Conservation (phyloP, 1,140 invertebrate species). For the Agrilus planipennis region DNA sequence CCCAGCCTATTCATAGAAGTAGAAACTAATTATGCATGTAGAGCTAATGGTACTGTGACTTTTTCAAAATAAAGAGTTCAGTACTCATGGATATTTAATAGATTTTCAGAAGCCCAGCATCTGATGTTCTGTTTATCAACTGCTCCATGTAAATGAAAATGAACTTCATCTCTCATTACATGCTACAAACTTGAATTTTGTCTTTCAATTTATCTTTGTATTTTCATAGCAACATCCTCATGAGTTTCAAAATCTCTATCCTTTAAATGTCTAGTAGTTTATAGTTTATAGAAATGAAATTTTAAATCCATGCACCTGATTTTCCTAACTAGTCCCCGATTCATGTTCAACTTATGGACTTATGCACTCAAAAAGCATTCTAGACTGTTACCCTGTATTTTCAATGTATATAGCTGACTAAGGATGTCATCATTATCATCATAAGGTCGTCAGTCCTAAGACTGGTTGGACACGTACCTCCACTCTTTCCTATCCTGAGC, state of each 20-base stretch:
- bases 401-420: too few relatives aligned
- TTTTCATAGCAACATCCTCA: conserved; percentile 3
- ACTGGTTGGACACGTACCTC: too few relatives aligned
- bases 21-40: conserved; percentile 4
- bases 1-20: conserved; percentile 5
- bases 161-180: conserved; percentile 7
- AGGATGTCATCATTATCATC: too few relatives aligned
- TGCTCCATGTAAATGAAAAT: conserved; percentile 4
- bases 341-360: conserved; percentile 8
- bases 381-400: too few relatives aligned
- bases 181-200: not conserved
- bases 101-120: conserved; percentile 7
- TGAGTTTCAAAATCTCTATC: conserved; percentile 6
- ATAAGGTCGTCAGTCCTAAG: too few relatives aligned
- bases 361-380: too few relatives aligned
- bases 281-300: conserved; percentile 9
- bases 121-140: conserved; percentile 4
- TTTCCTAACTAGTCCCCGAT: conserved; percentile 4
- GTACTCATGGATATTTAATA: conserved; percentile 4
- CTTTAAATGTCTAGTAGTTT: conserved; percentile 2
- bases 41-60: conserved; percentile 5
- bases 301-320: conserved; percentile 7
- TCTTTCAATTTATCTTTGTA: conserved; percentile 5
- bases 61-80: not conserved
- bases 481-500: too few relatives aligned